Percentiles rank a stretch among this genome's conserved stretches.
Evolutionary conservation across 1,140 invertebrate genomes (phyloP).

Genomic region (Drosophila persimilis): DNA sequence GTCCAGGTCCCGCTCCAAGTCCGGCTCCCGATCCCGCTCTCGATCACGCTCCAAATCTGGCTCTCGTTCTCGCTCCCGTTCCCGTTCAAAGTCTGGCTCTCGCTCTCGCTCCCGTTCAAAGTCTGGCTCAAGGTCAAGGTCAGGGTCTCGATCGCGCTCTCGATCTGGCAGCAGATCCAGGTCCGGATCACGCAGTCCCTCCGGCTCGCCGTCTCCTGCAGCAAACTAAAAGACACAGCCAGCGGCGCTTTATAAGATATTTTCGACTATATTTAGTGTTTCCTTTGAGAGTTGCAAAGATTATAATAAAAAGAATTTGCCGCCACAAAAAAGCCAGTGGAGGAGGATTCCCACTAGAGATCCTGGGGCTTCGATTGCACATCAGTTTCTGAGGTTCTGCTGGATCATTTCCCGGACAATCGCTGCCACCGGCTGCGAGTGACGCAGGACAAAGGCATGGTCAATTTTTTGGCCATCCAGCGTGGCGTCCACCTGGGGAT

Average conservation of each 20-base stretch:
- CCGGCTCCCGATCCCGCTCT: background rate
- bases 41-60: conserved; percentile 66
- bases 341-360: background rate
- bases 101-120: conserved; percentile 35
- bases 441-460: conserved; percentile 90
- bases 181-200: conserved; percentile 33
- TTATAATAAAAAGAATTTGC: conserved; percentile 36
- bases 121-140: conserved; percentile 58
- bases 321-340: conserved; percentile 12
- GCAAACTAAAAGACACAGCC: conserved; percentile 9
- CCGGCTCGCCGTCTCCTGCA: conserved; percentile 11
- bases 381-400: conserved; percentile 51
- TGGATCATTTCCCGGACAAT: conserved; percentile 85
- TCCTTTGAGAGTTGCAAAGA: conserved; percentile 30
- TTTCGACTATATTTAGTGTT: conserved; percentile 45
- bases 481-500: conserved; percentile 86
- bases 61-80: conserved; percentile 67
- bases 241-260: conserved; percentile 12
- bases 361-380: background rate
- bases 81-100: conserved; percentile 66
- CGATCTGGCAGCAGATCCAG: conserved; percentile 60
- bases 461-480: conserved; percentile 87
- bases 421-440: conserved; percentile 86
- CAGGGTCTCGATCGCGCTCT: conserved; percentile 63
- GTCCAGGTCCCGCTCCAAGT: conserved; percentile 75